Evolutionary conservation across 2,797 vertebrate genomes (phyloP).

Genomic region (Zalophus californianus): DNA sequence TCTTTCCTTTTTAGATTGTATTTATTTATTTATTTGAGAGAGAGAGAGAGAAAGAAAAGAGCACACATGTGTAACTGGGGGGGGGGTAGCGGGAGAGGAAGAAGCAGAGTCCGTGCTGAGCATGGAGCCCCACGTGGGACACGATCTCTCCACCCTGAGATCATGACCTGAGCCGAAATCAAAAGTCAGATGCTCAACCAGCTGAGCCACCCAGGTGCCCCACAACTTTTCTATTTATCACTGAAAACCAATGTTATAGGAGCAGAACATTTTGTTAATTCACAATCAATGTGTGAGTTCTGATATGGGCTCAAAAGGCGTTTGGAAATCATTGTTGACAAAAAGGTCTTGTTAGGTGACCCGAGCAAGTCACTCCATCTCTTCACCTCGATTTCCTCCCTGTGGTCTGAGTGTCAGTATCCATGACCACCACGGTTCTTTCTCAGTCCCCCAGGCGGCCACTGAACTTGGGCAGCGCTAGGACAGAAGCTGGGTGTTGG

Average conservation of each 20-base stretch:
- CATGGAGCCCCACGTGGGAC: not conserved
- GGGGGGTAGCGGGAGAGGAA: not conserved
- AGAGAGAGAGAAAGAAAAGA: too few species aligned
- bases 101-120: not conserved
- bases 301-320: not conserved
- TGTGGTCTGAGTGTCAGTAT: not conserved
- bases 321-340: constrained; percentile 20
- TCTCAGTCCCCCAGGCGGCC: not conserved
- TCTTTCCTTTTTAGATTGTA: not conserved
- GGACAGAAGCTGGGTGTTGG: not conserved
- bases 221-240: not conserved
- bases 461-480: not conserved
- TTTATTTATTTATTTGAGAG: not conserved
- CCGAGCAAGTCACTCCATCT: not conserved
- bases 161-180: not conserved
- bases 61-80: too few species aligned
- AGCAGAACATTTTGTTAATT: not conserved
- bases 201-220: not conserved
- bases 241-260: not conserved
- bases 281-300: not conserved
- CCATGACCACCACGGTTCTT: not conserved
- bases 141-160: not conserved
- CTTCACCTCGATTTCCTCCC: not conserved
- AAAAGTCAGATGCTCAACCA: not conserved
- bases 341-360: not conserved